Evolutionary conservation across 1,140 invertebrate species (phyloP).

Genomic region (Teleopsis dalmanni): DNA sequence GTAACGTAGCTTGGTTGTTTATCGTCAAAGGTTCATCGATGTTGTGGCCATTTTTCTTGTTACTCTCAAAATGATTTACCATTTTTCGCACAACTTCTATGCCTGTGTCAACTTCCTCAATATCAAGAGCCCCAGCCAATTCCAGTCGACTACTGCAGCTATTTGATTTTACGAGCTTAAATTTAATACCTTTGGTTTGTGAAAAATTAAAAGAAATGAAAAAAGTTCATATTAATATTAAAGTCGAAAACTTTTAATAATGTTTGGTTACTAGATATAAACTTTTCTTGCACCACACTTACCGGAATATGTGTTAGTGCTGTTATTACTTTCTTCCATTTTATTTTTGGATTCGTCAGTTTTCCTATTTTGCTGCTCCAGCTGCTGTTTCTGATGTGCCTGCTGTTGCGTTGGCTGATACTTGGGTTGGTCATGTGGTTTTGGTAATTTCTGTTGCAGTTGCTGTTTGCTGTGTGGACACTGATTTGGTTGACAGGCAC

Average conservation of each 20-base stretch:
- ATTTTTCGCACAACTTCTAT: slow-evolving; percentile 34
- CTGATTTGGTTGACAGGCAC: slow-evolving; percentile 10
- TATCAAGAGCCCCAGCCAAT: slow-evolving; percentile 56
- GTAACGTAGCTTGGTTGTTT: slow-evolving; percentile 5
- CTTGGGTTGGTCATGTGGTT: background rate
- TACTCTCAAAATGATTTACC: slow-evolving; percentile 30
- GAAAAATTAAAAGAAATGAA: slow-evolving; percentile 2
- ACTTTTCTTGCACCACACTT: background rate
- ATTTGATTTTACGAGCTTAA: slow-evolving; percentile 72
- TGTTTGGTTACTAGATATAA: background rate
- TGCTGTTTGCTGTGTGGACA: slow-evolving; percentile 3
- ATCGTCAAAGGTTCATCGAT: background rate
- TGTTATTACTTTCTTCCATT: too few species aligned
- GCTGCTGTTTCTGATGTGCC: too few species aligned
- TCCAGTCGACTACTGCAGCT: slow-evolving; percentile 76
- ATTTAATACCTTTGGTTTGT: slow-evolving; percentile 56
- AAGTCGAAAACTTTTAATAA: background rate
- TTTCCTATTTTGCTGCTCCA: too few species aligned
- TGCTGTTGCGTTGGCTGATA: background rate
- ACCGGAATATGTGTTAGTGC: too few species aligned
- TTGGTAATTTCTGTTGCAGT: background rate
- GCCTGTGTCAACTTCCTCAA: slow-evolving; percentile 34
- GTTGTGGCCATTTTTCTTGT: background rate
- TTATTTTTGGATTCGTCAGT: too few species aligned
- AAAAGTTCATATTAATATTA: too few species aligned